phyloP scores from a whole-genome alignment of 2,888 invertebrate species.

The Formica aserva region DNA sequence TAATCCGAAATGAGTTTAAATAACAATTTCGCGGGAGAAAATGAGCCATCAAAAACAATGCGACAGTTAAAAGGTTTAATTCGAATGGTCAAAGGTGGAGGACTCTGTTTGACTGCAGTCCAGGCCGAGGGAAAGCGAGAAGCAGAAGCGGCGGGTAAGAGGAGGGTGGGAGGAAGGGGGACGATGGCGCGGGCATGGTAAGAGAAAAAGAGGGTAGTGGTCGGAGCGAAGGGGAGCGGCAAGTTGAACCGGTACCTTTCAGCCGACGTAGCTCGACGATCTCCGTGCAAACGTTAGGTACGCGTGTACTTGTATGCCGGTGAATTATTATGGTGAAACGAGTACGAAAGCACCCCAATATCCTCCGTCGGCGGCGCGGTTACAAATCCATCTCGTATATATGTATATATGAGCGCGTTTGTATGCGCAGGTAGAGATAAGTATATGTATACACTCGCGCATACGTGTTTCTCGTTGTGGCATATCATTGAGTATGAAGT shows the following conservation, averaged over 20 bases:
- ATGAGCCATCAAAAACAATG: slow-evolving; percentile 83
- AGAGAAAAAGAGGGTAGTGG: slow-evolving; percentile 49
- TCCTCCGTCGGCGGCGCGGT: slow-evolving; percentile 63
- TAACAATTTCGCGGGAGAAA: slow-evolving; percentile 80
- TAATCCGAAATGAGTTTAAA: slow-evolving; percentile 73
- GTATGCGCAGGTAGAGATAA: slow-evolving; percentile 14
- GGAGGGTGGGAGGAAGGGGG: slow-evolving; percentile 18
- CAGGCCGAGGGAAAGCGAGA: slow-evolving; percentile 63
- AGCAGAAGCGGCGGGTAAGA: slow-evolving; percentile 39
- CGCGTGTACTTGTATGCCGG: slow-evolving; percentile 71
- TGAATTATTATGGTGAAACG: slow-evolving; percentile 77
- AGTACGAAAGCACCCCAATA: slow-evolving; percentile 76
- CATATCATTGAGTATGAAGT: slow-evolving; percentile 73
- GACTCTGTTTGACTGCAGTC: slow-evolving; percentile 73
- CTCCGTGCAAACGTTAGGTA: slow-evolving; percentile 71
- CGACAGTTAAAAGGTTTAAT: slow-evolving; percentile 81
- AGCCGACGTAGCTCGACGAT: slow-evolving; percentile 65
- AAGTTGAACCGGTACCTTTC: slow-evolving; percentile 76
- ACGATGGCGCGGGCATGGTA: slow-evolving; percentile 29
- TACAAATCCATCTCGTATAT: slow-evolving; percentile 55
- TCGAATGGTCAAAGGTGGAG: slow-evolving; percentile 78
- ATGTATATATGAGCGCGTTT: slow-evolving; percentile 48
- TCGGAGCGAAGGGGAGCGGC: slow-evolving; percentile 53
- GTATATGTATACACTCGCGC: slow-evolving; percentile 13
- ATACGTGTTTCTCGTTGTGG: slow-evolving; percentile 56